Conservation (phyloP, 2,888 invertebrate genomes). For the Luperina nickerlii region DNA sequence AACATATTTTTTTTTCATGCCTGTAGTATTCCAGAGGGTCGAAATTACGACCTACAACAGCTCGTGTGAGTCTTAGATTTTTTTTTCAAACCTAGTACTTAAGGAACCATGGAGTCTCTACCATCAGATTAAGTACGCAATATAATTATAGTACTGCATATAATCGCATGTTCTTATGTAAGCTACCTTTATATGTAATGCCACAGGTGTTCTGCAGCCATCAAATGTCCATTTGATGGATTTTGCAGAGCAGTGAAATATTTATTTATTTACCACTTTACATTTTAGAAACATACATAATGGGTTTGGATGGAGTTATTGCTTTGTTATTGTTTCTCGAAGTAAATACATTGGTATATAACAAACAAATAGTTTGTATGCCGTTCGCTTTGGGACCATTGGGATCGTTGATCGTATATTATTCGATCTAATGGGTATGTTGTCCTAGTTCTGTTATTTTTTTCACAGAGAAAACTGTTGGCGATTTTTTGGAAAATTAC, state of each 20-base stretch:
- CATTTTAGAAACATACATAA: conserved; percentile 43
- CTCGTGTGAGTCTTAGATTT: background rate
- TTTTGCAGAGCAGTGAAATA: conserved; percentile 44
- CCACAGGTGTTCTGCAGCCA: conserved; percentile 51
- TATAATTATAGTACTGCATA: conserved; percentile 53
- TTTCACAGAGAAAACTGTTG: conserved; percentile 6
- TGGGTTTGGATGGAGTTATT: conserved; percentile 33
- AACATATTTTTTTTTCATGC: background rate
- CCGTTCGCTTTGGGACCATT: conserved; percentile 12
- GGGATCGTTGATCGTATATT: conserved; percentile 34
- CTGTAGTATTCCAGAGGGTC: background rate
- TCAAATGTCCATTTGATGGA: conserved; percentile 41
- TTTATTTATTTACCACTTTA: conserved; percentile 47
- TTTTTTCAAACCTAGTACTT: conserved; percentile 9
- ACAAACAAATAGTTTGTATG: conserved; percentile 33
- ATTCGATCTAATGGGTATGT: conserved; percentile 29
- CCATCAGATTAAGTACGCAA: conserved; percentile 33
- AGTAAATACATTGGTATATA: conserved; percentile 30
- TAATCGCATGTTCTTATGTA: conserved; percentile 50
- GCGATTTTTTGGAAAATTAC: background rate
- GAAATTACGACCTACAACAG: background rate
- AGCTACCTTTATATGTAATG: conserved; percentile 54
- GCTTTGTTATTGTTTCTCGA: conserved; percentile 42
- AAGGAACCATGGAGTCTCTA: conserved; percentile 46
- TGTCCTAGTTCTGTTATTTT: conserved; percentile 31